phyloP scores from a whole-genome alignment of 2,888 invertebrate genomes.

The Colostygia pectinataria region DNA sequence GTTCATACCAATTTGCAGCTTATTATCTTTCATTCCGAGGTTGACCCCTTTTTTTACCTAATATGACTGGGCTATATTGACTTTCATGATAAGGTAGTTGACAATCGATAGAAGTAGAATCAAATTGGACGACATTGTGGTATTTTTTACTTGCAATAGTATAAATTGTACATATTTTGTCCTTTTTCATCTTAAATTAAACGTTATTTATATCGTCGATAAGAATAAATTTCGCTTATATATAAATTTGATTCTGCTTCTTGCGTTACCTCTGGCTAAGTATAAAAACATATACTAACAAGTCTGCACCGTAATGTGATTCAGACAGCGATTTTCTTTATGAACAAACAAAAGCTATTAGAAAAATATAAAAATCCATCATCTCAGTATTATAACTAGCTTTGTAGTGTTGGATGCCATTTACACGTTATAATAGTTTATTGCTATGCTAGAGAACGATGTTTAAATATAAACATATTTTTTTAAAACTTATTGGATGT shows the following conservation, averaged over 20 bases:
- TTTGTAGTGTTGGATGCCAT: constrained; percentile 73
- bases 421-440: constrained; percentile 47
- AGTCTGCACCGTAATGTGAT: constrained; percentile 16
- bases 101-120: neutral
- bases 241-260: neutral
- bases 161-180: too few relatives aligned
- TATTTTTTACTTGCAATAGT: too few relatives aligned
- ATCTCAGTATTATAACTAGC: constrained; percentile 73
- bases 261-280: neutral
- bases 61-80: too few relatives aligned
- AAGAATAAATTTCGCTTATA: neutral
- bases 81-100: neutral
- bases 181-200: too few relatives aligned
- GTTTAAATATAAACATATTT: constrained; percentile 46
- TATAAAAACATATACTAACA: neutral
- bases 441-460: constrained; percentile 38
- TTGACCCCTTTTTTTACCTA: too few relatives aligned
- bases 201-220: neutral
- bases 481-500: constrained; percentile 44
- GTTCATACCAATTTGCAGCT: too few relatives aligned
- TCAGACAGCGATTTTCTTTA: constrained; percentile 33
- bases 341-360: constrained; percentile 28
- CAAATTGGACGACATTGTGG: too few relatives aligned
- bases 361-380: constrained; percentile 42
- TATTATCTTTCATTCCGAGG: too few relatives aligned